These are phyloP conservation scores for Tupiocoris notatus DNA, from an alignment of 2,888 invertebrate species.

Conservation along the genomic window DNA sequence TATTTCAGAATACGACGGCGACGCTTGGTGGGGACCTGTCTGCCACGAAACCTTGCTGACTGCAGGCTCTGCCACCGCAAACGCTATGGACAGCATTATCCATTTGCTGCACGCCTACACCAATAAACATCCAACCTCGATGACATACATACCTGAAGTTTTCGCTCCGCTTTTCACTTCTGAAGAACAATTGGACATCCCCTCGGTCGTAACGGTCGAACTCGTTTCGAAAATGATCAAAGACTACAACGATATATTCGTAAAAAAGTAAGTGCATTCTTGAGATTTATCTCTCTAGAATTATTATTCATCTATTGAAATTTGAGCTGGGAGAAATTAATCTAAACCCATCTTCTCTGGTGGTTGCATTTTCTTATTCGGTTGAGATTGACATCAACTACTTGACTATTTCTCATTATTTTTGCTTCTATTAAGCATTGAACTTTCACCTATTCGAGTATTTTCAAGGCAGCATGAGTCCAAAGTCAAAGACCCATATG, in stretches of 20 bases:
- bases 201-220: conserved; percentile 45
- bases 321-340: too few relatives aligned
- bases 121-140: conserved; percentile 49
- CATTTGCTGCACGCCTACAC: conserved; percentile 55
- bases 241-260: conserved; percentile 47
- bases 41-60: conserved; percentile 46
- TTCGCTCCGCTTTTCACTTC: conserved; percentile 49
- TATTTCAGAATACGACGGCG: conserved; percentile 48
- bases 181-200: conserved; percentile 44
- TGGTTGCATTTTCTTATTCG: too few relatives aligned
- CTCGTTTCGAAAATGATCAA: conserved; percentile 48
- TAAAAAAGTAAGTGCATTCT: conserved; percentile 44
- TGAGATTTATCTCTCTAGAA: too few relatives aligned
- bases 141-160: conserved; percentile 48
- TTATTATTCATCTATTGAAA: too few relatives aligned
- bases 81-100: conserved; percentile 54
- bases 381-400: too few relatives aligned
- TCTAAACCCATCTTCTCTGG: too few relatives aligned
- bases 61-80: conserved; percentile 52
- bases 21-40: conserved; percentile 46
- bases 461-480: too few relatives aligned
- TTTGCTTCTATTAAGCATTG: too few relatives aligned
- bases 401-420: too few relatives aligned
- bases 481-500: too few relatives aligned
- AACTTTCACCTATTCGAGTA: too few relatives aligned